Conservation (phyloP, 2,113 vertebrate species). For the Ptychochromis oligacanthus region DNA sequence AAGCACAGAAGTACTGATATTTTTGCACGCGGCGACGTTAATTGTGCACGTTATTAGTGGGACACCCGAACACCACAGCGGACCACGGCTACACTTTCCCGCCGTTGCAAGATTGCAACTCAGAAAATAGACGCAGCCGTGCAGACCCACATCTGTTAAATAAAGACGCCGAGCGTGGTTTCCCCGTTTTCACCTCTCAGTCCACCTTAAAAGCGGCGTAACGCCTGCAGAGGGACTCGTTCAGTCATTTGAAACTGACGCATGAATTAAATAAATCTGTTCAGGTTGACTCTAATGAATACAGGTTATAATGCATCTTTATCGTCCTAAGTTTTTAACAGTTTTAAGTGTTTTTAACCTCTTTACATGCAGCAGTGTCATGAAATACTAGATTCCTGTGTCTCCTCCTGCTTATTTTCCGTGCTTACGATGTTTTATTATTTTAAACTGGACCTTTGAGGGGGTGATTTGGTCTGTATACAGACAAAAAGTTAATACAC, state of each 20-base stretch:
- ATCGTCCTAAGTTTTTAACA: too few species aligned
- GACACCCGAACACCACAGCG: neutral
- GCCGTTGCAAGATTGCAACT: conserved; percentile 18
- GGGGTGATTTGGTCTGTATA: neutral
- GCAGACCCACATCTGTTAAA: neutral
- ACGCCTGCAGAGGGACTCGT: conserved; percentile 2
- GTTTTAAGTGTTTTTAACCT: neutral
- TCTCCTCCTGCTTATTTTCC: neutral
- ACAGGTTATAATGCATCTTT: neutral
- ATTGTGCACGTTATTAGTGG: conserved; percentile 7
- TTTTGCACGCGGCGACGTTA: neutral
- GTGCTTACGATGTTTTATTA: neutral
- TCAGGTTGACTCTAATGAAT: neutral
- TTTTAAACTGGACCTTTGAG: neutral
- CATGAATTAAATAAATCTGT: neutral
- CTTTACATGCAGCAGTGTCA: neutral
- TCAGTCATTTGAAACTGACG: neutral
- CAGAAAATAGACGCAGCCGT: conserved; percentile 55
- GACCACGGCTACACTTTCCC: conserved; percentile 23
- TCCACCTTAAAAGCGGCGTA: neutral
- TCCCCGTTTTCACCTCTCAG: neutral
- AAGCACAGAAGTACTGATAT: accelerated
- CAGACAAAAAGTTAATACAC: neutral
- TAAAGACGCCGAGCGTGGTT: neutral
- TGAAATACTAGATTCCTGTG: neutral